Percentiles rank a stretch among this genome's conserved stretches.
phyloP scores from a whole-genome alignment of 2,888 invertebrate species.

The Eremobia ochroleuca region DNA sequence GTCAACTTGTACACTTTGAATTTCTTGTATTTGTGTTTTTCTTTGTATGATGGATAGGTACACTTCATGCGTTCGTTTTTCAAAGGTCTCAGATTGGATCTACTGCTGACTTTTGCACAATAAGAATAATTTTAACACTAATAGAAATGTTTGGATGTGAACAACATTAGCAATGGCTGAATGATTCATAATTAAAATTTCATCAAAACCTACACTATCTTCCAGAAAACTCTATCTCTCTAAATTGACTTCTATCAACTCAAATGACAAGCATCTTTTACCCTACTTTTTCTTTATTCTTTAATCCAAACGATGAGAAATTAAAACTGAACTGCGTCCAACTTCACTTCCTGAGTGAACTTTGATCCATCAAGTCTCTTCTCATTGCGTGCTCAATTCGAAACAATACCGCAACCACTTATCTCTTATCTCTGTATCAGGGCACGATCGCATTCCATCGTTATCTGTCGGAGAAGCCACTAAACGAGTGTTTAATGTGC shows the following conservation, averaged over 20 bases:
- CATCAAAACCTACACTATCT: background rate
- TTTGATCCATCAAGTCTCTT: slow-evolving; percentile 68
- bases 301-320: slow-evolving; percentile 42
- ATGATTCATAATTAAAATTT: background rate
- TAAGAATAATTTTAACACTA: background rate
- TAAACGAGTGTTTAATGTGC: slow-evolving; percentile 83
- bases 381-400: slow-evolving; percentile 81
- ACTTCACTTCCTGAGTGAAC: slow-evolving; percentile 64
- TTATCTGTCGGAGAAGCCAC: slow-evolving; percentile 81
- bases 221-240: background rate
- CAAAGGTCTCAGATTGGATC: background rate
- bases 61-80: too few relatives aligned
- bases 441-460: slow-evolving; percentile 83
- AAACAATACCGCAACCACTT: slow-evolving; percentile 83
- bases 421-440: slow-evolving; percentile 85
- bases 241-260: slow-evolving; percentile 8
- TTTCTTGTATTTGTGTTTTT: background rate
- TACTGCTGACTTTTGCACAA: background rate
- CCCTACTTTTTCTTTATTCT: slow-evolving; percentile 18
- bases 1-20: slow-evolving; percentile 7
- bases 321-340: slow-evolving; percentile 52
- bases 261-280: slow-evolving; percentile 14
- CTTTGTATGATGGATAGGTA: background rate
- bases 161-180: background rate
- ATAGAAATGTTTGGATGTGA: background rate